phyloP scores from a whole-genome alignment of 2,888 invertebrate genomes.

The Listrodromus nycthemerus region DNA sequence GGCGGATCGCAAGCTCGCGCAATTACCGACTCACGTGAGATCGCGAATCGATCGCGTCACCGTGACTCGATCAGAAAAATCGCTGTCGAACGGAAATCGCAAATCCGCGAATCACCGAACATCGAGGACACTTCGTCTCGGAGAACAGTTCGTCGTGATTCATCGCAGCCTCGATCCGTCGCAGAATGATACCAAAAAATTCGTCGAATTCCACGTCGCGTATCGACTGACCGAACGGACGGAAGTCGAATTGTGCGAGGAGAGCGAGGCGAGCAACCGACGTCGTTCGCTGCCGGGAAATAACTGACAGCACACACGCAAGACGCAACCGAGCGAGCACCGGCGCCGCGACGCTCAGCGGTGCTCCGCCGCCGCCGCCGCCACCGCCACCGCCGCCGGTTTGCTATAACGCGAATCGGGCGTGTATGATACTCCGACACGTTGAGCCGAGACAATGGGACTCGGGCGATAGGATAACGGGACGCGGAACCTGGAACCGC shows the following conservation, averaged over 20 bases:
- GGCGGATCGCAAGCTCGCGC: neutral
- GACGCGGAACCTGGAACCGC: slow-evolving; percentile 6
- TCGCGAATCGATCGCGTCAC: slow-evolving; percentile 2
- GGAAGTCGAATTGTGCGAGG: slow-evolving; percentile 33
- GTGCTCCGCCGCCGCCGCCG: slow-evolving; percentile 23
- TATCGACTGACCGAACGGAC: neutral
- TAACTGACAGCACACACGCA: slow-evolving; percentile 79
- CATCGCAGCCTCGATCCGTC: neutral
- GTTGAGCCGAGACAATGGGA: slow-evolving; percentile 60
- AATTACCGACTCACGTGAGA: neutral
- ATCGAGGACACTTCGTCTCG: slow-evolving; percentile 9
- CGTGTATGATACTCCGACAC: slow-evolving; percentile 57
- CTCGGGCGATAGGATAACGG: slow-evolving; percentile 55
- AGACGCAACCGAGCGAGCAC: slow-evolving; percentile 59
- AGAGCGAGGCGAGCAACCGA: slow-evolving; percentile 74
- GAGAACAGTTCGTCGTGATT: neutral
- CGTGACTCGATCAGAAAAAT: slow-evolving; percentile 6
- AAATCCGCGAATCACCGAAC: slow-evolving; percentile 4
- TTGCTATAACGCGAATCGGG: slow-evolving; percentile 2
- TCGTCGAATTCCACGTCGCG: slow-evolving; percentile 2
- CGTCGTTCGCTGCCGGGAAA: slow-evolving; percentile 83
- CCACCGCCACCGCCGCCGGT: slow-evolving; percentile 32
- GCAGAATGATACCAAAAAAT: slow-evolving; percentile 4
- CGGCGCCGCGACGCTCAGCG: slow-evolving; percentile 63
- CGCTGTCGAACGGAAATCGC: neutral